These are phyloP conservation scores for Molorchus minor DNA, from an alignment of 2,888 invertebrate species.

Conservation along the genomic window DNA sequence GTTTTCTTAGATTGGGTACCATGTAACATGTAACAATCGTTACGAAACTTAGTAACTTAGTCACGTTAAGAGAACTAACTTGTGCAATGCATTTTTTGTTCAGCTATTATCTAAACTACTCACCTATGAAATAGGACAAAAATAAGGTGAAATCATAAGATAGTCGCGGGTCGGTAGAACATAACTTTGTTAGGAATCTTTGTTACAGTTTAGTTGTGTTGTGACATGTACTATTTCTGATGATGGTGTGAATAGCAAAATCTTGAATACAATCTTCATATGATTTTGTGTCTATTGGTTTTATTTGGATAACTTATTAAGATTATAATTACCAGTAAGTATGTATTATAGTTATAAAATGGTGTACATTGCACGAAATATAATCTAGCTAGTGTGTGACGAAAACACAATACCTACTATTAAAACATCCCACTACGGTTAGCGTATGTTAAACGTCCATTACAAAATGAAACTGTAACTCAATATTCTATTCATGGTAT, in stretches of 20 bases:
- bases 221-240: too few species aligned
- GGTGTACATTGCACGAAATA: too few species aligned
- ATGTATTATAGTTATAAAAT: too few species aligned
- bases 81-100: background rate
- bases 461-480: conserved; percentile 10
- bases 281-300: too few species aligned
- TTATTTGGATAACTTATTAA: too few species aligned
- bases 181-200: background rate
- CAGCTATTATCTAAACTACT: background rate
- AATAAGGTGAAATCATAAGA: background rate
- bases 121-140: conserved; percentile 1
- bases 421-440: background rate
- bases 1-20: background rate
- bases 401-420: too few species aligned
- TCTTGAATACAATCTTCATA: too few species aligned
- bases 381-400: background rate
- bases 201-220: too few species aligned
- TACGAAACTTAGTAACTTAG: background rate
- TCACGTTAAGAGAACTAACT: background rate
- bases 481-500: conserved; percentile 1
- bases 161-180: background rate
- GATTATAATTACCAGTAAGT: too few species aligned
- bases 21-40: too few species aligned
- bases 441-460: background rate
- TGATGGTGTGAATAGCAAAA: background rate